Evolutionary conservation across 2,888 invertebrate species (phyloP).

Genomic region (Thecocarcelia acutangulata): DNA sequence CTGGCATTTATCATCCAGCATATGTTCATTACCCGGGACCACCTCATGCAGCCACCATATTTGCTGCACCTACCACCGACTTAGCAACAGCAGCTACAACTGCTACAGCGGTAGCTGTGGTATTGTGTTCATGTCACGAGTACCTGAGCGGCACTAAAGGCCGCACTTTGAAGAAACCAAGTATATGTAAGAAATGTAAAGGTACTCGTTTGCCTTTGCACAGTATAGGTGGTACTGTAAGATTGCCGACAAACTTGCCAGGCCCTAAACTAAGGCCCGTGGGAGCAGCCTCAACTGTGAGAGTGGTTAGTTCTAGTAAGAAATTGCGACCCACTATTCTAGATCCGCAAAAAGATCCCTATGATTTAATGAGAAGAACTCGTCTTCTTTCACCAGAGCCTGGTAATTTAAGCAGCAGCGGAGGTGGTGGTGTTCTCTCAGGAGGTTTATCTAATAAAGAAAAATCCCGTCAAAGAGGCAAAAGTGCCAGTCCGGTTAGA

Average conservation of each 20-base stretch:
- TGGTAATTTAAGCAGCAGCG: conserved; percentile 51
- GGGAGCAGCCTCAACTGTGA: conserved; percentile 85
- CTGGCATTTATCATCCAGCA: conserved; percentile 74
- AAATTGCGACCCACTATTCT: conserved; percentile 86
- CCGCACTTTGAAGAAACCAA: conserved; percentile 87
- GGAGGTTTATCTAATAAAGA: conserved; percentile 72
- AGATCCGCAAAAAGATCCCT: conserved; percentile 87
- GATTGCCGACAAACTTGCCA: conserved; percentile 80
- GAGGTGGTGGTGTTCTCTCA: conserved; percentile 61
- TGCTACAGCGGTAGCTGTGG: conserved; percentile 83
- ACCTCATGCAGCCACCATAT: conserved; percentile 75
- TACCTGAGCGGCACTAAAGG: conserved; percentile 89
- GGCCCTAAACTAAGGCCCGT: conserved; percentile 73
- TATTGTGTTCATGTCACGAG: conserved; percentile 91
- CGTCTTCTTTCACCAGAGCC: conserved; percentile 86
- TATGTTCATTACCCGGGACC: conserved; percentile 72
- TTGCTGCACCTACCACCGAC: conserved; percentile 74
- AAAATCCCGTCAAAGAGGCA: conserved; percentile 79
- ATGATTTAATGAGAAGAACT: conserved; percentile 91
- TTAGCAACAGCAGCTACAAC: conserved; percentile 82
- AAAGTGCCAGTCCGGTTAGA: conserved; percentile 84
- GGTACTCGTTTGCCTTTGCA: conserved; percentile 89
- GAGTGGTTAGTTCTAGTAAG: conserved; percentile 82
- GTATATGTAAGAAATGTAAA: conserved; percentile 91
- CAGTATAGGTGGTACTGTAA: conserved; percentile 87